Evolutionary conservation across 2,113 vertebrate species (phyloP).

Genomic region (Ammodytes dubius): DNA sequence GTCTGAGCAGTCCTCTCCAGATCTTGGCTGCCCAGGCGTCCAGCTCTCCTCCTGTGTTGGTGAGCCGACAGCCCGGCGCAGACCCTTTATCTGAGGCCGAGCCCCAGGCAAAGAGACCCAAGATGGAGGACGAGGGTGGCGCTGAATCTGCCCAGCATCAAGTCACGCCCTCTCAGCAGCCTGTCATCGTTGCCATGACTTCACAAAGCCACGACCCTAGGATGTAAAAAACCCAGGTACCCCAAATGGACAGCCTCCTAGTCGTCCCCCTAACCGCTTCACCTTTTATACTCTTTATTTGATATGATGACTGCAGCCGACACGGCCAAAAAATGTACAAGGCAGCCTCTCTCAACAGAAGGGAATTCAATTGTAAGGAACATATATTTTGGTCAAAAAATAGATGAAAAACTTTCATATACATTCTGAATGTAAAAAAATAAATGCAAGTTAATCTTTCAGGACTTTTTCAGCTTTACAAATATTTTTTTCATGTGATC

Average conservation of each 20-base stretch:
- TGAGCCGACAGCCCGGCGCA: slow-evolving; percentile 86
- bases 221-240: slow-evolving; percentile 71
- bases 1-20: slow-evolving; percentile 93
- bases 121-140: slow-evolving; percentile 87
- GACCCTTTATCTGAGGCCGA: slow-evolving; percentile 84
- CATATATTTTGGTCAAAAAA: slow-evolving; percentile 45
- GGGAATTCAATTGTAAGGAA: slow-evolving; percentile 59
- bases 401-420: slow-evolving; percentile 36
- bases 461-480: slow-evolving; percentile 55
- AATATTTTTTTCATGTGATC: slow-evolving; percentile 29
- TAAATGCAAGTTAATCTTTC: slow-evolving; percentile 18
- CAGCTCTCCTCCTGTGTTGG: slow-evolving; percentile 92
- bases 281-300: slow-evolving; percentile 57
- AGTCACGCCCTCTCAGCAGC: slow-evolving; percentile 77
- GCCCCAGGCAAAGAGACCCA: slow-evolving; percentile 90
- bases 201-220: slow-evolving; percentile 78
- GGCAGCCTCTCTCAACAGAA: slow-evolving; percentile 59
- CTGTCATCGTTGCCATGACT: slow-evolving; percentile 88
- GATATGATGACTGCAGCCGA: slow-evolving; percentile 62
- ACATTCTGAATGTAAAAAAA: slow-evolving; percentile 34
- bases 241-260: slow-evolving; percentile 49
- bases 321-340: slow-evolving; percentile 38
- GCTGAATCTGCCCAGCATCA: slow-evolving; percentile 66
- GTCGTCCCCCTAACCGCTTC: slow-evolving; percentile 42
- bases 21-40: slow-evolving; percentile 96